Conservation (phyloP, 2,113 vertebrate genomes). For the Amblyornis subalaris region DNA sequence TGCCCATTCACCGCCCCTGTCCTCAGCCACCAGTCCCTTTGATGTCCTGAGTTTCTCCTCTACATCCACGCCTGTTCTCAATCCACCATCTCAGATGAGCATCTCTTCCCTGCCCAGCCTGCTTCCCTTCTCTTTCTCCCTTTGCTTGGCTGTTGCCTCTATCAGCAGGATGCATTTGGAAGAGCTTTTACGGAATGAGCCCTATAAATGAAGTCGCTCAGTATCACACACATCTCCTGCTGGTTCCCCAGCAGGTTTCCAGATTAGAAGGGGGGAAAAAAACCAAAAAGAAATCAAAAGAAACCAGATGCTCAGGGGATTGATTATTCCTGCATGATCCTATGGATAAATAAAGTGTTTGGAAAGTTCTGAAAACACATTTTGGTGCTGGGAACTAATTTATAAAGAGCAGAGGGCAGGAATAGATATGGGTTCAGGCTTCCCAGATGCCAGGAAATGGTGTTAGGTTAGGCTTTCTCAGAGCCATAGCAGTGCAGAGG, state of each 20-base stretch:
- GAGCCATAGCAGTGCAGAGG: background rate
- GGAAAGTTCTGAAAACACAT: background rate
- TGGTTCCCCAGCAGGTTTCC: slow-evolving; percentile 42
- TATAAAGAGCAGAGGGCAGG: slow-evolving; percentile 19
- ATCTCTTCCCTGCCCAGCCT: background rate
- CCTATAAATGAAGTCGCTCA: background rate
- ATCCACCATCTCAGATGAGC: background rate
- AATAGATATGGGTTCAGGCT: background rate
- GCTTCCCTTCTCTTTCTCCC: background rate
- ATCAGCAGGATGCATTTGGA: background rate
- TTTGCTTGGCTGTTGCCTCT: background rate
- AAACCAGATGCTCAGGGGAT: slow-evolving; percentile 42
- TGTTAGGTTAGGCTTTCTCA: background rate
- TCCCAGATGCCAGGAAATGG: background rate
- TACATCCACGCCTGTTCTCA: background rate
- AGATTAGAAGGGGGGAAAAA: background rate
- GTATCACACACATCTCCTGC: background rate
- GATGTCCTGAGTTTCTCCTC: background rate
- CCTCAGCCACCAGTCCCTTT: background rate
- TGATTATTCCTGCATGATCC: slow-evolving; percentile 35
- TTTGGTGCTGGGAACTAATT: background rate
- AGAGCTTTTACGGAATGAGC: background rate
- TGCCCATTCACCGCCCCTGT: background rate
- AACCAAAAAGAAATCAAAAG: slow-evolving; percentile 3
- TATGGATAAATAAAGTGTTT: slow-evolving; percentile 48